Percentiles rank a stretch among this genome's conserved stretches.
These are phyloP conservation scores for Neotragus moschatus DNA, from an alignment of 2,113 vertebrate genomes.

Conservation along the genomic window DNA sequence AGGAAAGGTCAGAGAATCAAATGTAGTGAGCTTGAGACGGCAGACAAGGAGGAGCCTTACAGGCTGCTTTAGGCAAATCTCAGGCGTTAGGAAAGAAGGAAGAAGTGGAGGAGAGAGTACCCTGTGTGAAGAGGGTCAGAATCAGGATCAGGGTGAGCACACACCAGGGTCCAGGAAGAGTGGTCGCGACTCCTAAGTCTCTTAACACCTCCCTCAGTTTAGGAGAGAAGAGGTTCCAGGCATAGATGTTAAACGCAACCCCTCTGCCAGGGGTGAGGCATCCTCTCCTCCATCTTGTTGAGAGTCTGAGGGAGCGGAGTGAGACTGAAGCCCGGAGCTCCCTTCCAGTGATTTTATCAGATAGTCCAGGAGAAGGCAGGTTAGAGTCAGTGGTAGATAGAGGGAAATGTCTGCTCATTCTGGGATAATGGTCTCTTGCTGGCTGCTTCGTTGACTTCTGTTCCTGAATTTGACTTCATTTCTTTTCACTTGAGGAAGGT, in stretches of 20 bases:
- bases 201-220: not conserved
- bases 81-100: not conserved
- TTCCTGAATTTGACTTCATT: slow-evolving; percentile 30
- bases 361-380: not conserved
- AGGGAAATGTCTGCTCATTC: not conserved
- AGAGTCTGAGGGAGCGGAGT: not conserved
- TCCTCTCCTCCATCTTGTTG: not conserved
- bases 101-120: not conserved
- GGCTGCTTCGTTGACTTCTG: not conserved
- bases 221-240: not conserved
- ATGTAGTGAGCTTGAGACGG: not conserved
- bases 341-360: not conserved
- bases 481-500: slow-evolving; percentile 33
- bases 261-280: not conserved
- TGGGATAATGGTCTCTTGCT: not conserved
- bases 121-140: not conserved
- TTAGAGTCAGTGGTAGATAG: not conserved
- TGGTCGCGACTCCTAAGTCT: not conserved
- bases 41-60: not conserved
- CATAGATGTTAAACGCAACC: not conserved
- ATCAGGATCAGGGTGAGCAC: not conserved
- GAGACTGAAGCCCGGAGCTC: not conserved
- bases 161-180: not conserved
- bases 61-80: not conserved
- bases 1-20: not conserved